Percentiles rank a stretch among this genome's conserved stretches.
These are phyloP conservation scores for Eumeta japonica DNA, from an alignment of 1,140 invertebrate species.

Conservation along the genomic window DNA sequence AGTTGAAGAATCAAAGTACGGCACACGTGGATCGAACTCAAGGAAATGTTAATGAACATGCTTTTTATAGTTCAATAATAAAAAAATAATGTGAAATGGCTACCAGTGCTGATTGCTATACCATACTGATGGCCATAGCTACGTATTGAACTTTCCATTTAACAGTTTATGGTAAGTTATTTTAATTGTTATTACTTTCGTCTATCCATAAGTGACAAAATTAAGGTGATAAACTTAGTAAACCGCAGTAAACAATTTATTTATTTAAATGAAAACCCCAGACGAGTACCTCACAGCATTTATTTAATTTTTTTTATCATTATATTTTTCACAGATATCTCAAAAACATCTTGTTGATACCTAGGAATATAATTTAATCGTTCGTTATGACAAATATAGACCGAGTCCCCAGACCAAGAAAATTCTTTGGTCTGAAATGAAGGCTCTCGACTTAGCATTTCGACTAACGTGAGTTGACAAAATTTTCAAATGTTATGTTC, in stretches of 20 bases:
- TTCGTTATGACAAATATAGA: neutral
- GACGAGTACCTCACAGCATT: neutral
- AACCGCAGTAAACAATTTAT: neutral
- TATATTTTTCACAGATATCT: neutral
- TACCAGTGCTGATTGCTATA: neutral
- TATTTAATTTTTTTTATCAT: neutral
- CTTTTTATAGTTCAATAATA: neutral
- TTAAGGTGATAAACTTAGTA: neutral
- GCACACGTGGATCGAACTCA: too few species aligned
- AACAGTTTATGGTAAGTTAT: neutral
- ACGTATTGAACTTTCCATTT: neutral
- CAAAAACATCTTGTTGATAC: neutral
- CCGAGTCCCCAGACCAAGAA: neutral
- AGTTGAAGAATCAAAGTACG: too few species aligned
- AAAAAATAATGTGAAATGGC: neutral
- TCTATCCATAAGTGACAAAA: conserved; percentile 1
- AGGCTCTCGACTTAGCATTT: neutral
- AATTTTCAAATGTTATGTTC: too few species aligned
- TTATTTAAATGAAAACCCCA: neutral
- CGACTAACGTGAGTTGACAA: too few species aligned
- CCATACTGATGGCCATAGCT: too few species aligned
- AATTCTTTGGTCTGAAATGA: neutral
- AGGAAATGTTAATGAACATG: too few species aligned
- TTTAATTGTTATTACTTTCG: neutral
- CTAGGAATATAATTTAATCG: neutral